Evolutionary conservation across 1,140 invertebrate genomes (phyloP), one percentile per base, ranked within the genome.

Genomic region (Leptestheria dahalacensis): DNA sequence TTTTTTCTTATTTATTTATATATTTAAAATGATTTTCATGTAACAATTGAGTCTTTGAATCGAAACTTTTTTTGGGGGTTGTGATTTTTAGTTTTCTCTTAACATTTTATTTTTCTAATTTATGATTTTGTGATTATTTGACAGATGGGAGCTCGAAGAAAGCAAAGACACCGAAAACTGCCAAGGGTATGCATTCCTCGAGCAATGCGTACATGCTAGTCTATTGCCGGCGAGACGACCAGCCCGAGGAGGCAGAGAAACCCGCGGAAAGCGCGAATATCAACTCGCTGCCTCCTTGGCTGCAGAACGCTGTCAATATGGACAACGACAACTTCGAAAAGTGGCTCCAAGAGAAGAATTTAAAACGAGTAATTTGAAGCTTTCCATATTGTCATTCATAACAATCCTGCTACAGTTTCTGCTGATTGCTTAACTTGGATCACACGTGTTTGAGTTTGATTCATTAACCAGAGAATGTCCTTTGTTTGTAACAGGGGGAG

Each of bases 191-290:
- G 52, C 71, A 75, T 62, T 63, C 68, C 9, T 75, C 75, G 12
- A 70, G 69, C 48, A 81, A 79, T 65, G 81, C 80, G 3, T 84
- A 83, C 63, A 83, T 83, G 81, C 70, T 83, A 60, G 80, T 83
- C 2, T 83, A 83, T 66, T 76, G 73, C 54, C 53, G 48, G 25
- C 29, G 54, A 10, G 53, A 41, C 20, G 18, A 20, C 12, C 9
- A 24, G 20, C 33, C 33, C 18, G 29, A 28, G 11, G 29, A 26
- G 11, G 53, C 26, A 26, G 55, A 25, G 10, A 28, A 49, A 57
- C n/a, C 41, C 25, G 47, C 10, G 24, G 11, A n/a, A 28, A 28
- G 18, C 29, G 23, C 10, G 18, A 51, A 26, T 26, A 51, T 3
- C 15, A 24, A 6, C n/a, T 63, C 66, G 29, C 49, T 71, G 28